phyloP scores from a whole-genome alignment of 2,797 vertebrate genomes.

The Rhincodon typus region DNA sequence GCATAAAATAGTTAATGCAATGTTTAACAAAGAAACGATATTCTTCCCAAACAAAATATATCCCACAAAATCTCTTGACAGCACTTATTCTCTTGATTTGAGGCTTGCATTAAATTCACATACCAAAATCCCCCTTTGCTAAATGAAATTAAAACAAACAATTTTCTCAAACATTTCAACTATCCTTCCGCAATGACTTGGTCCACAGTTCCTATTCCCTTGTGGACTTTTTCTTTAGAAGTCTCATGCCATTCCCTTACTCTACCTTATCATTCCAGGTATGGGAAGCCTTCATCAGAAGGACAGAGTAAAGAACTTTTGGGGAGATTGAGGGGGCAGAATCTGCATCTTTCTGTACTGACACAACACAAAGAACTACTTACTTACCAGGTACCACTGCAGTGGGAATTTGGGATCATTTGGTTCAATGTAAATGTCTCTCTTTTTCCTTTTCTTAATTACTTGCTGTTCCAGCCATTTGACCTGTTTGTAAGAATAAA shows the following conservation, averaged over 20 bases:
- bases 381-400: constrained; percentile 95
- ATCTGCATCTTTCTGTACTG: rapidly evolving
- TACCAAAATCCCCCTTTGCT: neutral
- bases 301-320: neutral
- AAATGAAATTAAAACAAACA: neutral
- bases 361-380: constrained; percentile 43
- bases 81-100: neutral
- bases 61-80: neutral
- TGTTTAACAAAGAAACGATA: neutral
- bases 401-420: constrained; percentile 82
- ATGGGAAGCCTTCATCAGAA: neutral
- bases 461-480: constrained; percentile 90
- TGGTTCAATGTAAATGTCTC: constrained; percentile 74
- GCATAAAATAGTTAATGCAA: neutral
- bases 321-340: neutral
- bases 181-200: too few species aligned
- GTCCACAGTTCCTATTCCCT: neutral
- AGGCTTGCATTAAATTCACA: neutral
- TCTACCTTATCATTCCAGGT: neutral
- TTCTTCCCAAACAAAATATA: neutral
- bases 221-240: neutral
- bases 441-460: constrained; percentile 75
- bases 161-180: neutral
- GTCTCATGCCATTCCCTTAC: neutral
- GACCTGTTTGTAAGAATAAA: constrained; percentile 60